Conservation (phyloP, 2,888 invertebrate species). For the Acrobasis consociella region DNA sequence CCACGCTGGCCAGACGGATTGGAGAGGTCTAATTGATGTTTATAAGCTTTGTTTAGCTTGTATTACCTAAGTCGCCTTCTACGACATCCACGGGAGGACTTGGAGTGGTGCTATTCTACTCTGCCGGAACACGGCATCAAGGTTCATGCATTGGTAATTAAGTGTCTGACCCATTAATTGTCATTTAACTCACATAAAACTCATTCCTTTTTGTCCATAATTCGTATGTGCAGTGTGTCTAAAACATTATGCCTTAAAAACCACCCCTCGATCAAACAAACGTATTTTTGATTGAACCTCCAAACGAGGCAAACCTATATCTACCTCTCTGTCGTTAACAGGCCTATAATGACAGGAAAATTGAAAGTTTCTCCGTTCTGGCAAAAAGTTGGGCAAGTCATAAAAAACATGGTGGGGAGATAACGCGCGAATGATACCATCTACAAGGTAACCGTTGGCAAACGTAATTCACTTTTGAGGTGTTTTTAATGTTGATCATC, state of each 20-base stretch:
- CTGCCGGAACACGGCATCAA: too few species aligned
- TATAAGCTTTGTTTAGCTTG: too few species aligned
- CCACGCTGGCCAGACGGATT: too few species aligned
- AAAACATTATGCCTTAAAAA: slow-evolving; percentile 12
- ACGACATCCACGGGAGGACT: too few species aligned
- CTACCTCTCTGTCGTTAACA: slow-evolving; percentile 55
- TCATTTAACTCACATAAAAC: too few species aligned
- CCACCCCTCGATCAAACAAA: slow-evolving; percentile 54
- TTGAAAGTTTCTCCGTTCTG: slow-evolving; percentile 65
- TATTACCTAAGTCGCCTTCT: too few species aligned
- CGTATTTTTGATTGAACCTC: slow-evolving; percentile 65
- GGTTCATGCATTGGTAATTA: too few species aligned
- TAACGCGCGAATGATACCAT: slow-evolving; percentile 57
- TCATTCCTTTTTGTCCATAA: too few species aligned
- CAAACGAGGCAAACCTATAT: slow-evolving; percentile 33
- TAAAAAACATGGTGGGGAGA: slow-evolving; percentile 59
- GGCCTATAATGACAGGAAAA: slow-evolving; percentile 77
- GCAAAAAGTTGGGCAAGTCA: slow-evolving; percentile 61
- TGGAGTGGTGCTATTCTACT: too few species aligned
- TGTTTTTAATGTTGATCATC: slow-evolving; percentile 6
- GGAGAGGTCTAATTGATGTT: too few species aligned
- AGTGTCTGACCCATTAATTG: too few species aligned
- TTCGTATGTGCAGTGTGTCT: too few species aligned
- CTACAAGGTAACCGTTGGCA: slow-evolving; percentile 18
- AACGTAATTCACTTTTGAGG: slow-evolving; percentile 11